These are phyloP conservation scores for Metopolophium dirhodum DNA, from an alignment of 1,140 invertebrate species.

Conservation along the genomic window DNA sequence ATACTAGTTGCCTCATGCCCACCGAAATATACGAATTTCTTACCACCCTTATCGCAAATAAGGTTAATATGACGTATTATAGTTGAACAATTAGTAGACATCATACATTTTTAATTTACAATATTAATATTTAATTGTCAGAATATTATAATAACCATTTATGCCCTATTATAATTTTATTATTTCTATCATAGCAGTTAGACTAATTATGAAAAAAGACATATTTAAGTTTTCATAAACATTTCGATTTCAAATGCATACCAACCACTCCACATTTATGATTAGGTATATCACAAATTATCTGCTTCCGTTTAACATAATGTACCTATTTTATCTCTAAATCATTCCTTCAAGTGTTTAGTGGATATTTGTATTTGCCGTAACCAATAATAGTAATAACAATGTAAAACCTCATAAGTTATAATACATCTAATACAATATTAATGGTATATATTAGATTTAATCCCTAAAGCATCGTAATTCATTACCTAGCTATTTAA, in stretches of 20 bases:
- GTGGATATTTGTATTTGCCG: not conserved
- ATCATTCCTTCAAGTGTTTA: not conserved
- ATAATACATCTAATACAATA: not conserved
- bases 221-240: not conserved
- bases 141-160: too few relatives aligned
- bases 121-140: too few relatives aligned
- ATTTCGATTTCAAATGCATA: not conserved
- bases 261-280: not conserved
- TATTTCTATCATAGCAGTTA: not conserved
- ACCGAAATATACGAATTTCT: too few relatives aligned
- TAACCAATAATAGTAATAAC: not conserved
- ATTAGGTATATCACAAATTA: not conserved
- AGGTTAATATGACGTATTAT: too few relatives aligned
- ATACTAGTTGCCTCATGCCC: too few relatives aligned
- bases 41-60: too few relatives aligned
- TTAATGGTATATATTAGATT: not conserved
- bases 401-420: not conserved
- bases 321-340: not conserved
- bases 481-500: not conserved
- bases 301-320: not conserved
- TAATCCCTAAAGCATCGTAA: not conserved
- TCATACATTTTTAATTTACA: too few relatives aligned
- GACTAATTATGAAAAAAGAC: not conserved
- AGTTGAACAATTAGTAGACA: too few relatives aligned
- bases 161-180: too few relatives aligned